Conservation (phyloP, 2,888 invertebrate species). For the Netelia virgata region DNA sequence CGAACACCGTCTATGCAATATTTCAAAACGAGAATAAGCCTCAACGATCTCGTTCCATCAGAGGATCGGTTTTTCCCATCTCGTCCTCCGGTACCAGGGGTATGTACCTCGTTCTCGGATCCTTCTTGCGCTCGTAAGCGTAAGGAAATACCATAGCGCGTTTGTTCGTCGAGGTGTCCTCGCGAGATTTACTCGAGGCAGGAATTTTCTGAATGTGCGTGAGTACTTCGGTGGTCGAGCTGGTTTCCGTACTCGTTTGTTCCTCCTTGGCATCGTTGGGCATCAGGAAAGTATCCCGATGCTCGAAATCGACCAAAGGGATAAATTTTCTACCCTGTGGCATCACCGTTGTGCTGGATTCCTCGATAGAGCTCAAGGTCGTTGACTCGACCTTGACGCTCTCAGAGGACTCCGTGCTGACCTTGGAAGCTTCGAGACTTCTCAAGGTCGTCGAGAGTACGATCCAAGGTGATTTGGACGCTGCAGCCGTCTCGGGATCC, state of each 20-base stretch:
- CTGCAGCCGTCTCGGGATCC: background rate
- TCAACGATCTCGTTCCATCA: slow-evolving; percentile 77
- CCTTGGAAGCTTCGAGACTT: background rate
- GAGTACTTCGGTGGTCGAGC: slow-evolving; percentile 44
- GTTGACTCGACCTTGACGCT: background rate
- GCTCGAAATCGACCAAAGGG: slow-evolving; percentile 76
- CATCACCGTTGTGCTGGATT: slow-evolving; percentile 9
- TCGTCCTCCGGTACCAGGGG: slow-evolving; percentile 82
- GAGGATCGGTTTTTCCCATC: slow-evolving; percentile 72
- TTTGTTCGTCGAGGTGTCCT: slow-evolving; percentile 42
- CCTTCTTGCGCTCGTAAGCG: slow-evolving; percentile 81
- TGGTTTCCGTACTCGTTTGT: slow-evolving; percentile 18
- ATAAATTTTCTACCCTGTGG: slow-evolving; percentile 78
- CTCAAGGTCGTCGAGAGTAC: slow-evolving; percentile 15
- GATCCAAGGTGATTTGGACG: slow-evolving; percentile 18
- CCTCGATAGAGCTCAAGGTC: background rate
- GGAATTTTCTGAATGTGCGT: slow-evolving; percentile 81
- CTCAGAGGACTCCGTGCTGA: background rate
- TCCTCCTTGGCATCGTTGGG: slow-evolving; percentile 62
- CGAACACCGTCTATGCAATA: background rate
- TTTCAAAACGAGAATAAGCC: background rate
- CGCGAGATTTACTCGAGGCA: slow-evolving; percentile 50
- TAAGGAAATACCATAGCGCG: slow-evolving; percentile 80
- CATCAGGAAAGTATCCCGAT: slow-evolving; percentile 61
- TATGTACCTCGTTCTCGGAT: slow-evolving; percentile 82